These are phyloP conservation scores for Athalia cordata DNA, from an alignment of 2,888 invertebrate genomes.

Conservation along the genomic window DNA sequence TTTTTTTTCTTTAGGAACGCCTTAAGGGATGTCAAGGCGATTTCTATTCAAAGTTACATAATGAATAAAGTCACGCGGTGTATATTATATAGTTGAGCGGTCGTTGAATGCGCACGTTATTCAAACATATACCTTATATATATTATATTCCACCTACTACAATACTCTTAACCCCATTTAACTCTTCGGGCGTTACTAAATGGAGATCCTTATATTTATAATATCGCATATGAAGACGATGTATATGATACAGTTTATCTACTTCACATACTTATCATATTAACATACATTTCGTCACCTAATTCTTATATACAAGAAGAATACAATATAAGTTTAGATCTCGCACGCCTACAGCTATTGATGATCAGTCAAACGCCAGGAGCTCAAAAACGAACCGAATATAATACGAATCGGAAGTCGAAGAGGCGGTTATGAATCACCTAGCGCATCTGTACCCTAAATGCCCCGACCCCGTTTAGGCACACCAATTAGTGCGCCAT, in stretches of 20 bases:
- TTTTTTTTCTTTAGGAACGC: slow-evolving; percentile 4
- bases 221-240: slow-evolving; percentile 18
- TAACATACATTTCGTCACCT: slow-evolving; percentile 19
- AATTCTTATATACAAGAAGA: too few relatives aligned
- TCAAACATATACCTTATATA: slow-evolving; percentile 28
- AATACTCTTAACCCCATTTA: slow-evolving; percentile 25
- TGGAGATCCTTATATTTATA: background rate
- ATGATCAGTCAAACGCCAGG: slow-evolving; percentile 18
- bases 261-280: slow-evolving; percentile 3
- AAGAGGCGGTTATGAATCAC: too few relatives aligned
- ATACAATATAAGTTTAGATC: too few relatives aligned
- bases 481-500: too few relatives aligned
- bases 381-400: slow-evolving; percentile 4
- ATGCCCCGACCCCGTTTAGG: too few relatives aligned
- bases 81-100: slow-evolving; percentile 31
- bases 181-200: slow-evolving; percentile 37
- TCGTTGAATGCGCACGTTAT: slow-evolving; percentile 40
- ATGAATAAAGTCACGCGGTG: slow-evolving; percentile 32
- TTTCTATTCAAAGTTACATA: slow-evolving; percentile 36
- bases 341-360: background rate
- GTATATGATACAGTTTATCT: slow-evolving; percentile 38
- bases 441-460: too few relatives aligned
- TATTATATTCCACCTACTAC: background rate
- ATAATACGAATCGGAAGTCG: too few relatives aligned
- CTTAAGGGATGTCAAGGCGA: slow-evolving; percentile 39